Conservation (phyloP, 2,113 vertebrate genomes). For the Tetrao urogallus region DNA sequence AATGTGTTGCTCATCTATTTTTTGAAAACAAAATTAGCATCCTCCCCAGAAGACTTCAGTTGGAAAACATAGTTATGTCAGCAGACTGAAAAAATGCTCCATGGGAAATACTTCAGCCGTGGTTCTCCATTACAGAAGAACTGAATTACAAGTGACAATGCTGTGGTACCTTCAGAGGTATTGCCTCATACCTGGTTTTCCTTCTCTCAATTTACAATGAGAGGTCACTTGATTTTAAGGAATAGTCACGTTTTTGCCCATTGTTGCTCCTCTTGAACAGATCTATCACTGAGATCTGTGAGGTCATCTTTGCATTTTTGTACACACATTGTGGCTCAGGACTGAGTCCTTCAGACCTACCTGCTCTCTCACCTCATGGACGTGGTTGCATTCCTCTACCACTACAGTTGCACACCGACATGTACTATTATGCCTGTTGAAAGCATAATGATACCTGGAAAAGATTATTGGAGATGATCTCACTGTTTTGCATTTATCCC, state of each 20-base stretch:
- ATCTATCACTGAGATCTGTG: not conserved
- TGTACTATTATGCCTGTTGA: constrained; percentile 28
- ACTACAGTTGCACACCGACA: constrained; percentile 26
- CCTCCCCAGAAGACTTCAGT: not conserved
- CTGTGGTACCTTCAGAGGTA: not conserved
- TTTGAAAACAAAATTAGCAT: not conserved
- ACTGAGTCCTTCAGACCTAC: not conserved
- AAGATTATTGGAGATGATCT: constrained; percentile 53
- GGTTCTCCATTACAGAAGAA: not conserved
- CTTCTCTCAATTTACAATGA: not conserved
- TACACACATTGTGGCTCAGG: not conserved
- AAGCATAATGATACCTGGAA: not conserved
- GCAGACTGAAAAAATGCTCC: not conserved
- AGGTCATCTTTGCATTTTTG: not conserved
- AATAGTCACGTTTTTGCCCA: not conserved
- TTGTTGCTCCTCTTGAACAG: not conserved
- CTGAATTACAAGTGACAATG: not conserved
- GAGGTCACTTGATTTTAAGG: not conserved
- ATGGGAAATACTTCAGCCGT: not conserved
- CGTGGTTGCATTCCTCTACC: constrained; percentile 17
- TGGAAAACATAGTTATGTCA: not conserved
- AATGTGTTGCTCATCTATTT: not conserved
- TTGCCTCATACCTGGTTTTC: not conserved
- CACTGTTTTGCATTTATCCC: constrained; percentile 47
- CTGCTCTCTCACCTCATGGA: constrained; percentile 14